Conservation (phyloP, 1,140 invertebrate species). For the Solenopsis invicta region DNA sequence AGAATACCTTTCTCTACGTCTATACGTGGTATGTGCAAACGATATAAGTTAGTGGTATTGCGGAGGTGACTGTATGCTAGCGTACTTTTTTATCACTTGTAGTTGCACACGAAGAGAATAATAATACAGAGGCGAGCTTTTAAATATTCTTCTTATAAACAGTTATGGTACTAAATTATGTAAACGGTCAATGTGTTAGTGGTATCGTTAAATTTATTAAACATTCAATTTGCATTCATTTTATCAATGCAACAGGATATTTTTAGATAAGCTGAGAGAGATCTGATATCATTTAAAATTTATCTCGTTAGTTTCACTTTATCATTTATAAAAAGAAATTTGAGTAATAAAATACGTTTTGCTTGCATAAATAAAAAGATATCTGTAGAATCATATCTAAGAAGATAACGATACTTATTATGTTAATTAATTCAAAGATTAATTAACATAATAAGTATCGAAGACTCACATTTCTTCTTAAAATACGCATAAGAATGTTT, state of each 20-base stretch:
- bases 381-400: neutral
- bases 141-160: neutral
- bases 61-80: neutral
- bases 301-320: neutral
- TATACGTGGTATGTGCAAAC: neutral
- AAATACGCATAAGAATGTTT: neutral
- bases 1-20: neutral
- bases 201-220: slow-evolving; percentile 7
- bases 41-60: neutral
- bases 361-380: neutral
- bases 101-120: neutral
- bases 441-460: neutral
- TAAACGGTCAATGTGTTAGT: neutral
- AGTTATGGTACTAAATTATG: neutral
- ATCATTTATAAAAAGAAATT: neutral
- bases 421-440: neutral
- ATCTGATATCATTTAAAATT: neutral
- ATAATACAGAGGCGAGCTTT: neutral
- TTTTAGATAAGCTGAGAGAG: neutral
- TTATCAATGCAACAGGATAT: neutral
- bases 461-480: neutral
- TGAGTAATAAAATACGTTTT: neutral
- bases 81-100: neutral
- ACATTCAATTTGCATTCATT: neutral
- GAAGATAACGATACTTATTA: no score